Evolutionary conservation across 2,113 vertebrate species (phyloP).

Genomic region (Pimephales promelas): DNA sequence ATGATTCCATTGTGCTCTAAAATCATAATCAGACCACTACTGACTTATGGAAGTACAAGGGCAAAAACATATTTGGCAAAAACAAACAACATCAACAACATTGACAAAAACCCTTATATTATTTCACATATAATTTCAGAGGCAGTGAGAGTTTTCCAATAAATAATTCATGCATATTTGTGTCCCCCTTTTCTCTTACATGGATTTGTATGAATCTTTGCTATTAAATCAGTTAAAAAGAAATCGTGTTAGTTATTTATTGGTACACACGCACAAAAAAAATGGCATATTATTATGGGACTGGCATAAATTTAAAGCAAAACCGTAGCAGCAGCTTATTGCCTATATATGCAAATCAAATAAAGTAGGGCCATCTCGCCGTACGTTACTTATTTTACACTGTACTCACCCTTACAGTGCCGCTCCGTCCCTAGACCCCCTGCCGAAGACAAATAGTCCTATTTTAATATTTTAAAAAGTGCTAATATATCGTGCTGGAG

Average conservation of each 20-base stretch:
- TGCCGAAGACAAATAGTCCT: background rate
- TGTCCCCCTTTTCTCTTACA: constrained; percentile 16
- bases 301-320: constrained; percentile 15
- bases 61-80: constrained; percentile 24
- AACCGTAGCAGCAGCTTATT: constrained; percentile 31
- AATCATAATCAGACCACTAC: background rate
- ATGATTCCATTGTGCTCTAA: constrained; percentile 29
- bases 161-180: constrained; percentile 36
- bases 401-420: background rate
- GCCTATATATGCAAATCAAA: constrained; percentile 21
- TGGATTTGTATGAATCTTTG: constrained; percentile 18
- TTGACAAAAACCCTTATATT: constrained; percentile 38
- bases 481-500: background rate
- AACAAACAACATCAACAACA: constrained; percentile 33
- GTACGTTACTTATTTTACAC: background rate
- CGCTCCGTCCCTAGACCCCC: background rate
- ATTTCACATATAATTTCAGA: constrained; percentile 30
- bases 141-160: constrained; percentile 26
- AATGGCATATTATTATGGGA: constrained; percentile 11
- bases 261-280: background rate
- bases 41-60: constrained; percentile 17
- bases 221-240: constrained; percentile 2
- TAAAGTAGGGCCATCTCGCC: background rate
- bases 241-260: background rate
- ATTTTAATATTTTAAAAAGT: background rate